Percentiles rank a stretch among this genome's conserved stretches.
phyloP scores from a whole-genome alignment of 2,113 vertebrate species.

The Bubo bubo region DNA sequence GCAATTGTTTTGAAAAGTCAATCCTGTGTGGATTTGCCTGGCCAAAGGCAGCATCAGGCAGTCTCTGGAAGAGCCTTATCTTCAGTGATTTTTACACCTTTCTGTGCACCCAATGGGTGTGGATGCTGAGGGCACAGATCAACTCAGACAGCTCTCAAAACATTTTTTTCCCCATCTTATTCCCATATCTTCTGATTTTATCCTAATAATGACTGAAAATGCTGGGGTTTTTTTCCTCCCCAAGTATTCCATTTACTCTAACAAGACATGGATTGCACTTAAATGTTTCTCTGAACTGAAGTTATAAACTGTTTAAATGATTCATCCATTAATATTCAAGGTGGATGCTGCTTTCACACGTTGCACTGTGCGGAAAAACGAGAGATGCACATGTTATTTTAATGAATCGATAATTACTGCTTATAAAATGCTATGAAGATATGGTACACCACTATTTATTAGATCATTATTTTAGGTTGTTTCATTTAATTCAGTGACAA shows the following conservation, averaged over 20 bases:
- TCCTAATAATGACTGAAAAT: neutral
- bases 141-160: neutral
- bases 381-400: neutral
- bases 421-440: neutral
- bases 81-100: neutral
- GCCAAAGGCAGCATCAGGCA: neutral
- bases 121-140: neutral
- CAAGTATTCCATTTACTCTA: neutral
- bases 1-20: neutral
- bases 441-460: neutral
- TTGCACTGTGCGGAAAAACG: neutral
- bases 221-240: neutral
- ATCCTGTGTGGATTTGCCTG: neutral
- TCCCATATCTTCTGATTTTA: neutral
- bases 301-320: neutral
- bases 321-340: slow-evolving; percentile 8
- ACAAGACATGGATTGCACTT: neutral
- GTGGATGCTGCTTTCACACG: neutral
- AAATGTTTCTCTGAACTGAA: slow-evolving; percentile 12
- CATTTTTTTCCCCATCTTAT: neutral
- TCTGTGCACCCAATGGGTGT: neutral
- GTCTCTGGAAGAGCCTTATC: neutral
- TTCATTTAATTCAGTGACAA: neutral
- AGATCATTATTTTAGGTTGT: neutral
- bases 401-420: neutral